Evolutionary conservation across 2,888 invertebrate genomes (phyloP).

Genomic region (Willowsia nigromaculata): DNA sequence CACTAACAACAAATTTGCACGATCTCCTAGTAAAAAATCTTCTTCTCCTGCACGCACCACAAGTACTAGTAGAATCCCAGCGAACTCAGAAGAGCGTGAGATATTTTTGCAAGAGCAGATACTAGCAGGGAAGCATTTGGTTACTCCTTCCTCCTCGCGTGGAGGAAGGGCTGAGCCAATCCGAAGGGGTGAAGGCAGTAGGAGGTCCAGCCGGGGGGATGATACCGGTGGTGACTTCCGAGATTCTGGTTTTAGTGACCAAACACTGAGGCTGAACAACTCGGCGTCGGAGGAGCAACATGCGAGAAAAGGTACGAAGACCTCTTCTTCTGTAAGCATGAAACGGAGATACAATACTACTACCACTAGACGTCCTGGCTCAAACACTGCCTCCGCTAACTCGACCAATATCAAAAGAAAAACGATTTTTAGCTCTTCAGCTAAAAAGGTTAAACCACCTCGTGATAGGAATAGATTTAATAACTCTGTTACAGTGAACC

Average conservation of each 20-base stretch:
- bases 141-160: constrained; percentile 18
- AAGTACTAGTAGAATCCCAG: constrained; percentile 45
- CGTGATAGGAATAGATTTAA: constrained; percentile 68
- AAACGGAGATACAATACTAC: constrained; percentile 64
- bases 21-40: constrained; percentile 51
- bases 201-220: constrained; percentile 64
- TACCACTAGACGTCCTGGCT: constrained; percentile 68
- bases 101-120: constrained; percentile 75
- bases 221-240: constrained; percentile 58
- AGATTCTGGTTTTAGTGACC: constrained; percentile 75
- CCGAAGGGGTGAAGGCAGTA: background rate
- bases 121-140: constrained; percentile 63
- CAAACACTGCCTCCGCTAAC: constrained; percentile 37
- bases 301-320: constrained; percentile 72
- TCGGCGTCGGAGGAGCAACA: constrained; percentile 72
- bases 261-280: constrained; percentile 52
- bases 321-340: constrained; percentile 68
- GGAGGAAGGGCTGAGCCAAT: background rate
- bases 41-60: constrained; percentile 38
- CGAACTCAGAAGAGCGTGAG: constrained; percentile 76
- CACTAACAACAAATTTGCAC: constrained; percentile 51
- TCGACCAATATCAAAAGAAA: constrained; percentile 63
- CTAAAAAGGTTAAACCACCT: constrained; percentile 68
- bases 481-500: constrained; percentile 71
- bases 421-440: constrained; percentile 73